Percentiles rank a stretch among this genome's conserved stretches.
Evolutionary conservation across 1,140 invertebrate species (phyloP).

Genomic region (Temnothorax curvispinosus): DNA sequence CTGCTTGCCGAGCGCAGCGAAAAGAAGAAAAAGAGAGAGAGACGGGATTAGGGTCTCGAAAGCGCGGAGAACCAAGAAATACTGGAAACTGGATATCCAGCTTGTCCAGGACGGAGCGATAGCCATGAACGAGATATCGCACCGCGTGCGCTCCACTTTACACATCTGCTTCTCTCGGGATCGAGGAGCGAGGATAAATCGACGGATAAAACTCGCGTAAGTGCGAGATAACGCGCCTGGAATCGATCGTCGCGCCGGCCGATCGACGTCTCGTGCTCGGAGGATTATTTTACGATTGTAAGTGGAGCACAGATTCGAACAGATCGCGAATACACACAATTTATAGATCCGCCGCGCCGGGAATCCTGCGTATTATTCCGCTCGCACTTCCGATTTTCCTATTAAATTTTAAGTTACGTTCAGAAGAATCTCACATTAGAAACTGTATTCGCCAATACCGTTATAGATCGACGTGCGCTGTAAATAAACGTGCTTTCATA

Average conservation of each 20-base stretch:
- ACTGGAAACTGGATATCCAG: constrained; percentile 77
- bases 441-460: constrained; percentile 21
- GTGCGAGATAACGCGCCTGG: constrained; percentile 60
- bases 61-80: constrained; percentile 74
- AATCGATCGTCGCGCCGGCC: constrained; percentile 65
- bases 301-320: constrained; percentile 31
- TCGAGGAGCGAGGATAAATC: constrained; percentile 66
- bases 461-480: constrained; percentile 14
- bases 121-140: constrained; percentile 71
- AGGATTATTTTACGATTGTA: constrained; percentile 63
- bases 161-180: constrained; percentile 58
- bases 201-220: constrained; percentile 65
- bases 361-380: constrained; percentile 1
- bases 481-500: constrained; percentile 27
- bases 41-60: constrained; percentile 72
- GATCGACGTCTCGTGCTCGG: not conserved
- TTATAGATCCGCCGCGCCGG: not conserved
- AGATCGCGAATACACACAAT: constrained; percentile 10
- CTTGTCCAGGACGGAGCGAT: constrained; percentile 72
- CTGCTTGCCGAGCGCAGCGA: constrained; percentile 25
- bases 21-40: not conserved
- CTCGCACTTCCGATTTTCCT: constrained; percentile 26
- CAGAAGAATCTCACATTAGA: not conserved
- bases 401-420: constrained; percentile 19
- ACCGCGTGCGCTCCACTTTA: constrained; percentile 68